Base-by-base conservation (phyloP, 1,140 invertebrate genomes). In the Olivierus martensii region DNA sequence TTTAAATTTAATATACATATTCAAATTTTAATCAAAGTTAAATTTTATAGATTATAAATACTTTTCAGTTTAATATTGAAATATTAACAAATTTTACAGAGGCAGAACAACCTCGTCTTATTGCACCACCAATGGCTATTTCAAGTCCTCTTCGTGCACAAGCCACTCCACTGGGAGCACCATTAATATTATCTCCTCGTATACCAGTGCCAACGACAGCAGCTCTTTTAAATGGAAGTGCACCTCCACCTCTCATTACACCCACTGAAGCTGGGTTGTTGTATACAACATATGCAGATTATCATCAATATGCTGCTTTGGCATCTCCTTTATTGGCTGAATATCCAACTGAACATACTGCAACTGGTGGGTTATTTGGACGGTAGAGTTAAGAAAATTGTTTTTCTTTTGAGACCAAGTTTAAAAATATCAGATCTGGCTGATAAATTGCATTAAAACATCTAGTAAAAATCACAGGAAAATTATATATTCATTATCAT, bases 221-320 rank as follows among this genome's bases (percentile, higher is more conserved):
- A 45, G 80, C 79, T 45, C 72, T 83, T 56, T 62, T 83, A 50
- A 82, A 81, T 66, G 79, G 80, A 41, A 80, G 81, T 19, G 80
- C 53, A 54, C 75, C 50, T 69, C 78, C 60, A 74, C 79, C 57
- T 11, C 51, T 58, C 11, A 49, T 61, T 3, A 43, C 51, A n/a
- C 55, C 57, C 12, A 53, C 57, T 7, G 59, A 57, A n/a, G 59
- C 52, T 41, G 73, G 81, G 63, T 75, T 84, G 60, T 79, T 84
- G 61, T 84, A 83, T 69, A 77, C 80, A 14, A 84, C 86, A 1
- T 91, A 89, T 64, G 80, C 79, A 48, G 86, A 89, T 61, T 89
- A 88, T 71, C 79, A 82, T 65, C 88, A 88, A 68, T 91, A 90
- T 70, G 84, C 86, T 15, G 85, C 87, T 36, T 73, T 90, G 50